These are phyloP conservation scores for Meiosimyza platycephala DNA, from an alignment of 2,888 invertebrate genomes.

Conservation along the genomic window DNA sequence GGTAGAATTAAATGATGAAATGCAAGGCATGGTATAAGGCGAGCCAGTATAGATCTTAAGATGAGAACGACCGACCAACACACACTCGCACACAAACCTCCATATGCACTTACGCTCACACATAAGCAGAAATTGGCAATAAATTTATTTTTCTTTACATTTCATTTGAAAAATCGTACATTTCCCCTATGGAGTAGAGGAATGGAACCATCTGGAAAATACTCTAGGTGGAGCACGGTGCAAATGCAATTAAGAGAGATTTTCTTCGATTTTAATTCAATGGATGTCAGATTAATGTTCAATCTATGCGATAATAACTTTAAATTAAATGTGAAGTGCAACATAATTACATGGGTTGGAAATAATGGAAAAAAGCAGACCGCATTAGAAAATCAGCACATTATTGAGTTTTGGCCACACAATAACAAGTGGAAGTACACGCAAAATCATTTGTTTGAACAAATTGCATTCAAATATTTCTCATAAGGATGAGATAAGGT, in stretches of 20 bases:
- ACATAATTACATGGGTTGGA: constrained; percentile 26
- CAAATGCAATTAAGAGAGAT: constrained; percentile 35
- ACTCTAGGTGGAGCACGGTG: background rate
- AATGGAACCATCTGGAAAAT: background rate
- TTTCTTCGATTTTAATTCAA: constrained; percentile 36
- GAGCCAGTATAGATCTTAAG: constrained; percentile 19
- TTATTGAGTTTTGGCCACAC: no score
- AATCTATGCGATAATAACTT: constrained; percentile 34
- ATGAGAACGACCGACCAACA: constrained; percentile 39
- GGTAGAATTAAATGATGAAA: constrained; percentile 31
- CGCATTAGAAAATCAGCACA: no score
- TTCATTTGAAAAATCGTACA: constrained; percentile 40
- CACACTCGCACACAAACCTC: constrained; percentile 19
- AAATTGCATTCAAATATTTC: no score
- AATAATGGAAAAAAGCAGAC: background rate
- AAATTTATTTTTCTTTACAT: constrained; percentile 42
- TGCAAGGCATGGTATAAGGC: constrained; percentile 1
- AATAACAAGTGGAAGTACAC: no score
- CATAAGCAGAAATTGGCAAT: constrained; percentile 39
- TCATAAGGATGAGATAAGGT: no score
- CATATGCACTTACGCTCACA: constrained; percentile 15
- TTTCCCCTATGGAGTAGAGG: no score
- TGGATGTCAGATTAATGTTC: constrained; percentile 35
- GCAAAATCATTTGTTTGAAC: no score
- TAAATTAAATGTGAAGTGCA: constrained; percentile 32